Evolutionary conservation across 2,888 invertebrate genomes (phyloP).

Genomic region (Ophion slaviceki): DNA sequence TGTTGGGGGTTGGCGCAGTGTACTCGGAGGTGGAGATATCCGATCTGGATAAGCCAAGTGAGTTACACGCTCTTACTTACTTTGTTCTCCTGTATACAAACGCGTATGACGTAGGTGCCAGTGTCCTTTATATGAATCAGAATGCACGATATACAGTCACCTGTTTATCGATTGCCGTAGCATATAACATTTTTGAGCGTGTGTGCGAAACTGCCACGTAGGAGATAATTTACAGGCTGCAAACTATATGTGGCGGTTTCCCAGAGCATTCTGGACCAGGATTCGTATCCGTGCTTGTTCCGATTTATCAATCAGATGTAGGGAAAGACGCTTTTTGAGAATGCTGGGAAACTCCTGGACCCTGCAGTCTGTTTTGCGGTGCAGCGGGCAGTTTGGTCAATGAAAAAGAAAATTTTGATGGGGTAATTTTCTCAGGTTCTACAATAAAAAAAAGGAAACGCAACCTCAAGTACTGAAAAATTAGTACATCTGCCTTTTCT

Average conservation of each 20-base stretch:
- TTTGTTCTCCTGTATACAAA: slow-evolving; percentile 27
- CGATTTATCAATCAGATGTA: too few relatives aligned
- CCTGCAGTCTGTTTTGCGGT: too few relatives aligned
- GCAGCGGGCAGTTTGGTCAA: too few relatives aligned
- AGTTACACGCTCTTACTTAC: slow-evolving; percentile 72
- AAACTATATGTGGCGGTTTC: background rate
- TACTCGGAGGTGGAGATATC: slow-evolving; percentile 77
- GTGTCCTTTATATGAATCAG: background rate
- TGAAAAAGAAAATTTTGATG: too few relatives aligned
- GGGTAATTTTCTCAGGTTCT: too few relatives aligned
- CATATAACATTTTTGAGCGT: slow-evolving; percentile 6
- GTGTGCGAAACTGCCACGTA: slow-evolving; percentile 26
- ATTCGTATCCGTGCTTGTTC: too few relatives aligned
- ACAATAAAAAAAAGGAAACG: too few relatives aligned
- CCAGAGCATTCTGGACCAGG: background rate
- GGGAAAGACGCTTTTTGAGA: too few relatives aligned
- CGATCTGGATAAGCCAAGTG: slow-evolving; percentile 81
- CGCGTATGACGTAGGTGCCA: background rate
- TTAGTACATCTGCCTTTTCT: too few relatives aligned
- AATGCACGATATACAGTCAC: slow-evolving; percentile 6
- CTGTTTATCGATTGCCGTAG: slow-evolving; percentile 4
- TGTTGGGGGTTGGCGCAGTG: slow-evolving; percentile 75
- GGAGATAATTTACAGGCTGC: slow-evolving; percentile 10
- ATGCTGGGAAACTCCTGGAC: too few relatives aligned
- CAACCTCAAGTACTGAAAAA: too few relatives aligned